phyloP scores from a whole-genome alignment of 1,140 invertebrate species.

The Macrotrachela quadricornifera region DNA sequence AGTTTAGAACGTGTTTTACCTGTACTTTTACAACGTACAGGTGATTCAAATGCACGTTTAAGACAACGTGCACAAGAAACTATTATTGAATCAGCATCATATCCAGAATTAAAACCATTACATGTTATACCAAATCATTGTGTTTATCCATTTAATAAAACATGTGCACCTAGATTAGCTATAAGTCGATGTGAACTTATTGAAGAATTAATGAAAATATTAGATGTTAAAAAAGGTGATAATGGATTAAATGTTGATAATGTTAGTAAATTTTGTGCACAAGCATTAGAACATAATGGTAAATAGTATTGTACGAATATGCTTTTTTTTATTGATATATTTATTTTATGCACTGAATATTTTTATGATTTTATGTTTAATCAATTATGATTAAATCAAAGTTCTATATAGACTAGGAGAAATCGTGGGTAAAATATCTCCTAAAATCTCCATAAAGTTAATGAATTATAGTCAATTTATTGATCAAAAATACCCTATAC shows the following conservation, averaged over 20 bases:
- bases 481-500: too few relatives aligned
- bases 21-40: conserved; percentile 59
- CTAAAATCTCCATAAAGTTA: too few relatives aligned
- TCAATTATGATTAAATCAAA: too few relatives aligned
- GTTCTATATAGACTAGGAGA: too few relatives aligned
- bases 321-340: too few relatives aligned
- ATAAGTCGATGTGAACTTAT: conserved; percentile 64
- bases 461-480: too few relatives aligned
- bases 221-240: not conserved
- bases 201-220: conserved; percentile 54
- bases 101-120: conserved; percentile 43
- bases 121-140: conserved; percentile 24
- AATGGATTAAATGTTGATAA: conserved; percentile 55
- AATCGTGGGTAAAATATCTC: too few relatives aligned
- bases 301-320: too few relatives aligned
- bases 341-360: too few relatives aligned
- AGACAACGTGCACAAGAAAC: conserved; percentile 70
- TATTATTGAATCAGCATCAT: conserved; percentile 55
- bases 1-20: conserved; percentile 50
- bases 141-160: conserved; percentile 50
- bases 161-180: conserved; percentile 61
- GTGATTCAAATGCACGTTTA: conserved; percentile 60
- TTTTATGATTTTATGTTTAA: too few relatives aligned
- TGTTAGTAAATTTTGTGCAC: conserved; percentile 59
- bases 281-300: conserved; percentile 52